Evolutionary conservation across 2,797 vertebrate species (phyloP).

Genomic region (Pseudocheirus occidentalis): DNA sequence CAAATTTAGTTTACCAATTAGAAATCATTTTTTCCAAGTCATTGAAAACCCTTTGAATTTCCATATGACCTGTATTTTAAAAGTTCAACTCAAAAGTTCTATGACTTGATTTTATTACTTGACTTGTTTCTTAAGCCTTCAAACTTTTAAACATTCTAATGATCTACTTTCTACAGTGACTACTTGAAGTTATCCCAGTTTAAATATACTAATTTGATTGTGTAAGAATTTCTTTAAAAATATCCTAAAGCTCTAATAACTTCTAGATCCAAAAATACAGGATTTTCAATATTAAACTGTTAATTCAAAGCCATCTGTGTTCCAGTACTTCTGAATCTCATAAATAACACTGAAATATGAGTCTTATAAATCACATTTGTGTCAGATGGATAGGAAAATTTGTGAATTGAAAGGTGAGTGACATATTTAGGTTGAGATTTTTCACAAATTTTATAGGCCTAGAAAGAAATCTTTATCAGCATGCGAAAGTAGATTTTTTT

Average conservation of each 20-base stretch:
- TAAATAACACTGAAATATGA: neutral
- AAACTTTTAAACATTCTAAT: conserved; percentile 49
- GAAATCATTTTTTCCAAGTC: conserved; percentile 51
- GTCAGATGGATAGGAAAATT: neutral
- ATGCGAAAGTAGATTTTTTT: neutral
- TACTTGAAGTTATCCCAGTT: conserved; percentile 36
- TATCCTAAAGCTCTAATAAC: conserved; percentile 50
- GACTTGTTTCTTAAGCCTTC: conserved; percentile 51
- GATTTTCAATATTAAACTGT: conserved; percentile 10
- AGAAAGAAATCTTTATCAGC: neutral
- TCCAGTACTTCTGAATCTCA: conserved; percentile 34
- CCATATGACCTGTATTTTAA: conserved; percentile 3
- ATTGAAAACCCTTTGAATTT: conserved; percentile 39
- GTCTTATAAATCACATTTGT: conserved; percentile 10
- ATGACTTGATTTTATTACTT: conserved; percentile 57
- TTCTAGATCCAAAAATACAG: conserved; percentile 34
- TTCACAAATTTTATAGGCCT: neutral
- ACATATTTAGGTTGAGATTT: conserved; percentile 51
- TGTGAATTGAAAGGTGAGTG: conserved; percentile 24
- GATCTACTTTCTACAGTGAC: conserved; percentile 25
- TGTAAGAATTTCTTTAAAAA: conserved; percentile 60
- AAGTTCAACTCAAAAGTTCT: conserved; percentile 46
- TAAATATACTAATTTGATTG: conserved; percentile 49
- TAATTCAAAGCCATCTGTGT: neutral
- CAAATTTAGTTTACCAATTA: conserved; percentile 27